A percentile compares a stretch with the other conserved stretches of the same genome.
These are phyloP conservation scores for Ochlodes sylvanus DNA, from an alignment of 2,888 invertebrate genomes.

Conservation along the genomic window DNA sequence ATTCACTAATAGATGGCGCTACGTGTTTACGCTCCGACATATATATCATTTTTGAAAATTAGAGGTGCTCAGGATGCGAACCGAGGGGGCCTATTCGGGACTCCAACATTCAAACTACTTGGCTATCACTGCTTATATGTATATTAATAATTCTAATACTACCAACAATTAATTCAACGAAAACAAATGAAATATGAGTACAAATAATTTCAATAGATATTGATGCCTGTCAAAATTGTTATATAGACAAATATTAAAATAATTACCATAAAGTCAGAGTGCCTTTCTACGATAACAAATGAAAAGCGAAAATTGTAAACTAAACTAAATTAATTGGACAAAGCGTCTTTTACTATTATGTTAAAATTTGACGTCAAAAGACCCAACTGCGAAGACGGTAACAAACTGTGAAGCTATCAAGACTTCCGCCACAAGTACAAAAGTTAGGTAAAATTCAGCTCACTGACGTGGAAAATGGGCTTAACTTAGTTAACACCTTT, in stretches of 20 bases:
- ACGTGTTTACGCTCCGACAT: too few relatives aligned
- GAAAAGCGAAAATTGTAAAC: constrained; percentile 12
- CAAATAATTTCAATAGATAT: neutral
- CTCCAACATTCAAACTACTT: too few relatives aligned
- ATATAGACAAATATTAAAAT: constrained; percentile 1
- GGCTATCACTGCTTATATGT: neutral
- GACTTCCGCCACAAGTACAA: constrained; percentile 2
- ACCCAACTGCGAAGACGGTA: constrained; percentile 13
- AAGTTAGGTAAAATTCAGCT: constrained; percentile 8
- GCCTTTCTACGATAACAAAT: neutral
- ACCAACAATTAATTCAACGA: neutral
- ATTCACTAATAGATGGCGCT: too few relatives aligned
- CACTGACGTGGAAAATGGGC: constrained; percentile 14
- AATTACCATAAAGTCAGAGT: neutral
- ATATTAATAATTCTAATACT: too few relatives aligned
- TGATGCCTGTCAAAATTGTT: neutral
- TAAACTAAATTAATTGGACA: constrained; percentile 14
- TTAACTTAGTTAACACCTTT: constrained; percentile 6
- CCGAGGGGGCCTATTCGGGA: too few relatives aligned
- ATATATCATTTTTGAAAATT: too few relatives aligned
- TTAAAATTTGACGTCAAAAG: constrained; percentile 21
- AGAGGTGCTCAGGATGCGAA: too few relatives aligned
- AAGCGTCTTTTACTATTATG: constrained; percentile 18
- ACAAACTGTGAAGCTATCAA: constrained; percentile 1
- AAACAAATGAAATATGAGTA: neutral